Evolutionary conservation across 2,113 vertebrate genomes (phyloP).

Genomic region (Apodemus sylvaticus): DNA sequence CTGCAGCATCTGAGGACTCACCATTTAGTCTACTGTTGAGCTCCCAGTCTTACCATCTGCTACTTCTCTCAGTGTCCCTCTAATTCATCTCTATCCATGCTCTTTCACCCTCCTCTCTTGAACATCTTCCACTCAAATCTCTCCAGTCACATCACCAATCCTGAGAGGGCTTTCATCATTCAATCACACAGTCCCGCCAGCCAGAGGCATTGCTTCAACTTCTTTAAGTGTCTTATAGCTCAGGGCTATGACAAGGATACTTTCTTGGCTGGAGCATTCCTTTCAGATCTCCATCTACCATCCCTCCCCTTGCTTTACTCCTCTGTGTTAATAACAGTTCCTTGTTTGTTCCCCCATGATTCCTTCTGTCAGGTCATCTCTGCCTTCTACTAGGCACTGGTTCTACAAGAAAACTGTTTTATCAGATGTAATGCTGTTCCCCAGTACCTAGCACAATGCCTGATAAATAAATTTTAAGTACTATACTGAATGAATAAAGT

Average conservation of each 20-base stretch:
- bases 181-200: not conserved
- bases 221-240: not conserved
- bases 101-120: not conserved
- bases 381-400: not conserved
- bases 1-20: not conserved
- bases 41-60: not conserved
- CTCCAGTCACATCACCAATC: constrained; percentile 14
- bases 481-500: not conserved
- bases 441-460: not conserved
- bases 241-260: not conserved
- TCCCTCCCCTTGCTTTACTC: not conserved
- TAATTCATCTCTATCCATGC: not conserved
- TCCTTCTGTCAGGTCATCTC: not conserved
- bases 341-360: not conserved
- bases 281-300: not conserved
- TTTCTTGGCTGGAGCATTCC: not conserved
- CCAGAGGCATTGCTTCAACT: not conserved
- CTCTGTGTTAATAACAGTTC: not conserved
- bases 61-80: not conserved
- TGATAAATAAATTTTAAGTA: not conserved
- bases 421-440: not conserved
- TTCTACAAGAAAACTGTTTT: not conserved
- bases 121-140: not conserved
- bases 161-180: constrained; percentile 23
- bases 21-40: not conserved